These are phyloP conservation scores for Percopsis omiscomaycus DNA, from an alignment of 2,797 vertebrate genomes.

Conservation along the genomic window DNA sequence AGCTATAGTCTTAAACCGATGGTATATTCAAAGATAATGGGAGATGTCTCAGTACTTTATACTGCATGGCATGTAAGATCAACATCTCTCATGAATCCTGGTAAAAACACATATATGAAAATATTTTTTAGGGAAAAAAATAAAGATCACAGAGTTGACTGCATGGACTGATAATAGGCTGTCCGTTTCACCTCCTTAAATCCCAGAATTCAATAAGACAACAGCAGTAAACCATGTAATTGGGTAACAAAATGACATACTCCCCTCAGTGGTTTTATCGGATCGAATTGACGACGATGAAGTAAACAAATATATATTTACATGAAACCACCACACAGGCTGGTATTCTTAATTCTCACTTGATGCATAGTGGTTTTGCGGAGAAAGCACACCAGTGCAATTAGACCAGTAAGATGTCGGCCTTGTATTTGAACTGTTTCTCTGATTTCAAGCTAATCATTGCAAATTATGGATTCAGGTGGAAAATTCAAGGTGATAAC, in stretches of 20 bases:
- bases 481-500: too few species aligned
- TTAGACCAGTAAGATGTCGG: too few species aligned
- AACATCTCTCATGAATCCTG: too few species aligned
- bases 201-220: constrained; percentile 47
- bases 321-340: constrained; percentile 62
- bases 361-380: constrained; percentile 9
- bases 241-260: constrained; percentile 63
- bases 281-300: constrained; percentile 58
- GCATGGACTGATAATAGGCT: constrained; percentile 6
- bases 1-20: too few species aligned
- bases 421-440: too few species aligned
- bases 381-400: constrained; percentile 10
- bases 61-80: too few species aligned
- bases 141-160: too few species aligned
- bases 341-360: constrained; percentile 30
- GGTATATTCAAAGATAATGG: too few species aligned
- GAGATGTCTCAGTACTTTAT: too few species aligned
- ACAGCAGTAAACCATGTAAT: constrained; percentile 50
- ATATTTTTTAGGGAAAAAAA: neutral
- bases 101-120: too few species aligned
- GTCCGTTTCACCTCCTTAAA: constrained; percentile 51
- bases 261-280: constrained; percentile 44
- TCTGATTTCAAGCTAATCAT: too few species aligned
- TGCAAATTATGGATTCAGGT: too few species aligned
- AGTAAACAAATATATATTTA: constrained; percentile 62